A percentile compares a stretch with the other conserved stretches of the same genome.
phyloP scores from a whole-genome alignment of 2,113 vertebrate genomes.

The Petaurus breviceps region DNA sequence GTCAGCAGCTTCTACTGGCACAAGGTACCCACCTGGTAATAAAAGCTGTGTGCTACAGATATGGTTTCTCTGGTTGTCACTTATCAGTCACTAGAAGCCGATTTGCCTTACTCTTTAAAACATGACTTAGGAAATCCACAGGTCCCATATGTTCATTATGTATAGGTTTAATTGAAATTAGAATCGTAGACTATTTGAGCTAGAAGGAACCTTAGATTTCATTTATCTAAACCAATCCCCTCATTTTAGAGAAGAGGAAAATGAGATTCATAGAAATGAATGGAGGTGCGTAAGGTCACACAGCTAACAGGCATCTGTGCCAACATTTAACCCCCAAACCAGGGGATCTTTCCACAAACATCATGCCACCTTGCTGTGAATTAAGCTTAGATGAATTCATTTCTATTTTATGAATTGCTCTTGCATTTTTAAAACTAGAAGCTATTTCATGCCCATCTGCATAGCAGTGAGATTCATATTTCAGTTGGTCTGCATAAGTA shows the following conservation, averaged over 20 bases:
- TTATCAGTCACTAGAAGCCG: background rate
- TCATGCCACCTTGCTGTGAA: background rate
- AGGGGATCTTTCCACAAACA: background rate
- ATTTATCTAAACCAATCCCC: background rate
- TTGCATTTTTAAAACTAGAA: background rate
- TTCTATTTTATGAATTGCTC: background rate
- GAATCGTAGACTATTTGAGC: background rate
- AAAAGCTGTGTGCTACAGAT: background rate
- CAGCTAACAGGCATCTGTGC: background rate
- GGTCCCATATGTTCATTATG: background rate
- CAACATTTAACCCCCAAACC: background rate
- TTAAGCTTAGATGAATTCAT: background rate
- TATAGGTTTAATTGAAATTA: background rate
- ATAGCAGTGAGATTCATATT: background rate
- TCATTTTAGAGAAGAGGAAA: background rate
- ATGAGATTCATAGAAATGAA: background rate
- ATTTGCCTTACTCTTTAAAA: background rate
- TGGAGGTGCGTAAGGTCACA: background rate
- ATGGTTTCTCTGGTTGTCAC: background rate
- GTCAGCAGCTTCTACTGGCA: background rate
- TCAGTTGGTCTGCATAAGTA: slow-evolving; percentile 8
- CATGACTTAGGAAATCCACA: background rate
- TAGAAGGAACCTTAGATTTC: background rate
- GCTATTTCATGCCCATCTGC: slow-evolving; percentile 17
- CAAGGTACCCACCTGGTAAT: background rate